Base-by-base conservation (phyloP, 2,888 invertebrate species). In the Brachynemurus nebulosus region DNA sequence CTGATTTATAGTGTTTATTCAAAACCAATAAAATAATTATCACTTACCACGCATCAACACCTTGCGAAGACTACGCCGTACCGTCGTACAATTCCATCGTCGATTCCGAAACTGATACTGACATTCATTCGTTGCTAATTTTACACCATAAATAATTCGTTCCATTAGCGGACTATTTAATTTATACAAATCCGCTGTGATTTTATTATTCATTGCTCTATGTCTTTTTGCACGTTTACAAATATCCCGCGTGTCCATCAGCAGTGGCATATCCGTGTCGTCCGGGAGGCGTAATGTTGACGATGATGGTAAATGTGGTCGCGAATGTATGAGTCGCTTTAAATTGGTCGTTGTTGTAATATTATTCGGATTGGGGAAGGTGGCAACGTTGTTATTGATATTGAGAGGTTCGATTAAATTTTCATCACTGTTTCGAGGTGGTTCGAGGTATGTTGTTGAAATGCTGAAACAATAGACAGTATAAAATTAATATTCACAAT, bases 61-160 rank as follows among this genome's bases (percentile, higher is more conserved):
- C 67, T 86, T 86, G 61, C 82, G 78, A 65, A 89, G 77, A 52
- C 86, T 86, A 52, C 80, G 72, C 53, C 82, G 74, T 49, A 80
- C 74, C 1, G 86, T 80, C 45, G 88, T 86, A 62, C 91, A 91
- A 64, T 91, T 91, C 91, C 90, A 91, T 62, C 84, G 71, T 48
- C 86, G 74, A 62, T 81, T 78, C 47, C 81, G 72, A 66, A 91
- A 90, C 69, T 90, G 90, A 64, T 80, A 76, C 53, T 86, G 85
- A 62, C 91, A 91, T 74, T 91, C 89, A 51, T 75, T 76, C 54
- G 86, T 85, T 19, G 85, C 89, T 49, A 85, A 69, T 54, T 79
- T 76, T 47, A 90, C 85, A 17, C 92, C 92, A 56, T 78, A 77
- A 45, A 80, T 76, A 58, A 92, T 88, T 66, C 89, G 85, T 58